Evolutionary conservation across 2,888 invertebrate genomes (phyloP).

Genomic region (Melinaea marsaeus): DNA sequence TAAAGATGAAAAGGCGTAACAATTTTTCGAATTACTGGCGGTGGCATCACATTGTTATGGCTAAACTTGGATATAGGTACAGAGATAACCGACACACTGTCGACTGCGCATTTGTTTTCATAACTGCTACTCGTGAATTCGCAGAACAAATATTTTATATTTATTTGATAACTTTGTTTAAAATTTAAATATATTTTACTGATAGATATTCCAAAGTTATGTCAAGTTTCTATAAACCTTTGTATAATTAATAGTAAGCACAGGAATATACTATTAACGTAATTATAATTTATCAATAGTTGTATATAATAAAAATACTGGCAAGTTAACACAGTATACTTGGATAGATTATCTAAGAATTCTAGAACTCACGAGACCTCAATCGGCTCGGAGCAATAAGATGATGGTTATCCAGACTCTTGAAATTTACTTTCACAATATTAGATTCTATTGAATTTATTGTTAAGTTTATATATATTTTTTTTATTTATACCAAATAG

Average conservation of each 20-base stretch:
- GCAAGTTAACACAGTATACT: too few species aligned
- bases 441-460: slow-evolving; percentile 17
- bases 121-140: slow-evolving; percentile 24
- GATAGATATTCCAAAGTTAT: too few species aligned
- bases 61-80: slow-evolving; percentile 33
- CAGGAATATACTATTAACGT: background rate
- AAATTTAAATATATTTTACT: background rate
- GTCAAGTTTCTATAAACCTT: background rate
- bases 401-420: slow-evolving; percentile 10
- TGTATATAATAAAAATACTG: background rate
- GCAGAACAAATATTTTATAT: background rate
- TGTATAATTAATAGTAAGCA: background rate
- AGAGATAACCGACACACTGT: slow-evolving; percentile 17
- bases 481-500: background rate
- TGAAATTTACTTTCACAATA: slow-evolving; percentile 16
- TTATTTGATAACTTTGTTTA: background rate
- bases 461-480: slow-evolving; percentile 10
- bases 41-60: slow-evolving; percentile 26
- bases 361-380: slow-evolving; percentile 17
- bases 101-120: slow-evolving; percentile 21
- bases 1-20: slow-evolving; percentile 32
- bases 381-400: slow-evolving; percentile 20
- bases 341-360: slow-evolving; percentile 11
- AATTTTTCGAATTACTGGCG: slow-evolving; percentile 32
- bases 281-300: too few species aligned